Base-by-base conservation (phyloP, 1,140 invertebrate genomes). In the Drosophila subobscura region DNA sequence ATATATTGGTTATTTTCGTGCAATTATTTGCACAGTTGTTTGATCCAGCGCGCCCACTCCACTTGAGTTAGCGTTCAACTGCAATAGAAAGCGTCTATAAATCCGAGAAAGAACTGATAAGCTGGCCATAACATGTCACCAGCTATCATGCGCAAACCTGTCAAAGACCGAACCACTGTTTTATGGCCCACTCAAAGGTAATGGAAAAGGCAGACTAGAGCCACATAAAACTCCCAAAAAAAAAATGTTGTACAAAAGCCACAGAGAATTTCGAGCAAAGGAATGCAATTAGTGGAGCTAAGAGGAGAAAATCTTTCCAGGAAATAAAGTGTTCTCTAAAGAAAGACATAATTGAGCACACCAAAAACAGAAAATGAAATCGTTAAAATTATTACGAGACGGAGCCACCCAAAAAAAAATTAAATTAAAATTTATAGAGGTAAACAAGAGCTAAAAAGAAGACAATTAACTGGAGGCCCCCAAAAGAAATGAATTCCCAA, bases 1-100 rank as follows among this genome's bases (percentile, higher is more conserved):
- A 23, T 40, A 72, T 67, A 67, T 53, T 20, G 14, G 14, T 33
- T 41, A 65, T 61, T 68, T 72, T 52, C 27, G 33, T 42, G 22
- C 16, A 61, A 70, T 45, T 79, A 72, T 79, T 88, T 88, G 78
- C 59, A 72, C 81, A 75, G 71, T 81, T 75, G 72, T 57, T 51
- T 14, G 22, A 58, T 55, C 33, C 33, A 12, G 10, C 33, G 44
- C 51, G 27, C 20, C 23, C 14, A 4, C 33, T 14, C n/a, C n/a
- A 12, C 10, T 8, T 23, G 20, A 23, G 33, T 16, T 20, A 20
- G 27, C 44, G 20, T 44, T 40, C n/a, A 7, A 44, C 25, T 20
- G 29, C 54, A 25, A 41, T 53, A 3, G 33, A 22, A 41, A 23
- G 12, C 12, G 12, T 54, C 33, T 52, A 37, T 10, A 52, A 52